Evolutionary conservation across 2,797 vertebrate genomes (phyloP), one percentile per base, ranked within the genome.

Genomic region (Octomys mimax): DNA sequence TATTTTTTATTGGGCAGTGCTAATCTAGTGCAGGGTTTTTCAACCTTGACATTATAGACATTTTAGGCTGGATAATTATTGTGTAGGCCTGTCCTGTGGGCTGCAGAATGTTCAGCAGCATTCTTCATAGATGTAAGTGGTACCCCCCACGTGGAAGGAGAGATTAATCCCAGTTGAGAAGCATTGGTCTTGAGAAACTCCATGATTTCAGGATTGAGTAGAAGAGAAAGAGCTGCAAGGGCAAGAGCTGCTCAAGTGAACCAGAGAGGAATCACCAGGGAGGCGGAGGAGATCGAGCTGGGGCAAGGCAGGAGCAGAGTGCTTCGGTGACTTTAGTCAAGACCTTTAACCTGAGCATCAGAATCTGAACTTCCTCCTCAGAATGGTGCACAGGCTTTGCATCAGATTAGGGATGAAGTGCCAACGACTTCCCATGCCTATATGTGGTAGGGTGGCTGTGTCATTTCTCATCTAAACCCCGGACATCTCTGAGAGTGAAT

Each of bases 201-300:
- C 33, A 82, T 66, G 54, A 81, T 71, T 78, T 71, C 70, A 57
- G 73, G 16, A 9, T 18, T 66, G 70, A 70, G n/a, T 77, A 33
- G 82, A 54, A 94, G 39, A 92, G 71, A 93, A 68, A 66, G 26
- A 81, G 82, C 93, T 78, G 80, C 24, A 42, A 42, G 42, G 42
- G 42, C 42, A 42, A 42, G 42, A 42, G 82, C 93, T 78, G 80
- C 24, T 19, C 33, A 61, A 73, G 24, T 57, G 66, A 54, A 39
- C 22, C 31, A 61, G 77, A 36, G 49, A n/a, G 16, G 12, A 71
- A 52, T 4, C 75, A 42, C 54, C 46, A 19, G 19, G 52, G 46
- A 61, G 19, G 46, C 52, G 9, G 78, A 42, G 75, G 78, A 59
- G 77, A 52, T 4, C 49, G 83, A n/a, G 87, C 73, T 28, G 0